phyloP scores from a whole-genome alignment of 2,113 vertebrate genomes.

The Aptenodytes forsteri region DNA sequence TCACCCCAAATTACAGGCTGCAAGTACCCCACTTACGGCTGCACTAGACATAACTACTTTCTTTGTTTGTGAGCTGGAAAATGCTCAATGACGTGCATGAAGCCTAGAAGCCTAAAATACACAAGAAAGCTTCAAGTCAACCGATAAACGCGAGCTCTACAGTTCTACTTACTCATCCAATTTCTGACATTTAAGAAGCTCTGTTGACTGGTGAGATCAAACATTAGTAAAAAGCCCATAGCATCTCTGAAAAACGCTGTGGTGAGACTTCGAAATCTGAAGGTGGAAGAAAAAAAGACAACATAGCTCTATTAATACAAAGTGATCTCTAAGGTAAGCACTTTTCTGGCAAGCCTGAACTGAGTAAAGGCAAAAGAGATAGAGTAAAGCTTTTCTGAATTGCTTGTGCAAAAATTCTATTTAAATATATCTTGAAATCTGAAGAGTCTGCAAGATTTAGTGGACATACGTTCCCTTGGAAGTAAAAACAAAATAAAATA shows the following conservation, averaged over 20 bases:
- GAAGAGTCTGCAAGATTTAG: neutral
- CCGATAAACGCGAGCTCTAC: neutral
- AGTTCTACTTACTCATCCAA: constrained; percentile 92
- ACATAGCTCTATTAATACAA: neutral
- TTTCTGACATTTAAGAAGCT: constrained; percentile 96
- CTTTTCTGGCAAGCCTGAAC: neutral
- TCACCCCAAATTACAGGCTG: neutral
- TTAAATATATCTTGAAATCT: neutral
- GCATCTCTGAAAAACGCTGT: constrained; percentile 95
- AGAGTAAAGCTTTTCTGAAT: neutral
- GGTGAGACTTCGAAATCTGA: constrained; percentile 87
- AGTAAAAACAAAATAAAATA: neutral
- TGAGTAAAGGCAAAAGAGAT: neutral
- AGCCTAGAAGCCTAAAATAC: neutral
- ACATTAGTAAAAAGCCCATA: constrained; percentile 97
- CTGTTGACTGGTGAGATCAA: constrained; percentile 95
- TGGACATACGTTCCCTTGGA: neutral
- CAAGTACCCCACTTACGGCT: neutral
- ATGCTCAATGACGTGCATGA: neutral
- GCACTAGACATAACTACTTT: neutral
- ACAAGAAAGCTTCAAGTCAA: neutral
- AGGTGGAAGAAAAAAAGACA: neutral
- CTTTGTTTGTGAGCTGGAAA: neutral
- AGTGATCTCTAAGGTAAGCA: neutral
- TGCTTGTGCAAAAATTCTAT: neutral